Conservation (phyloP, 2,888 invertebrate genomes). For the Euspilapteryx auroguttella region DNA sequence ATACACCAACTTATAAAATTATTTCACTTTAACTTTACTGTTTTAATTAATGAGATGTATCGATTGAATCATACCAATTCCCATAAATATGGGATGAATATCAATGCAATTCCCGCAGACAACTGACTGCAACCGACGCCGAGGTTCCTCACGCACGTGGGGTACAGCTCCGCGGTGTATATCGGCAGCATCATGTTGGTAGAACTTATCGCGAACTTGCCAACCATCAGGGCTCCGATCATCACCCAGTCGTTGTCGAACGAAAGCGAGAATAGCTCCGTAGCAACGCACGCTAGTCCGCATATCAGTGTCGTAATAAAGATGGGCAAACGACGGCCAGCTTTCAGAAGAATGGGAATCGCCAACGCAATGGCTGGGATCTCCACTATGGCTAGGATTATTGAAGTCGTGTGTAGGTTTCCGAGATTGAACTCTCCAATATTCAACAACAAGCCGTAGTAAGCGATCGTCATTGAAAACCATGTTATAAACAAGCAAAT, state of each 20-base stretch:
- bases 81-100: constrained; percentile 78
- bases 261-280: constrained; percentile 54
- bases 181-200: constrained; percentile 80
- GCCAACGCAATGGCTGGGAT: constrained; percentile 77
- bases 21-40: not conserved
- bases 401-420: constrained; percentile 73
- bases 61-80: constrained; percentile 53
- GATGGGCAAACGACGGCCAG: constrained; percentile 73
- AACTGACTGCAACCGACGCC: constrained; percentile 77
- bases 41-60: no score
- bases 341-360: constrained; percentile 73
- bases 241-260: constrained; percentile 66
- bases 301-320: constrained; percentile 69
- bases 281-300: constrained; percentile 71
- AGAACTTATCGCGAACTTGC: constrained; percentile 77
- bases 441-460: constrained; percentile 77
- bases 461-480: constrained; percentile 78
- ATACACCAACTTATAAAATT: not conserved
- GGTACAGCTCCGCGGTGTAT: constrained; percentile 73
- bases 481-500: constrained; percentile 72
- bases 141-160: constrained; percentile 69
- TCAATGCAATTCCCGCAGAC: constrained; percentile 74
- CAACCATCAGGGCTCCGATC: constrained; percentile 75
- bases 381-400: constrained; percentile 75
- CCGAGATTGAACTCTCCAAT: constrained; percentile 73